A percentile compares a stretch with the other conserved stretches of the same genome.
phyloP scores from a whole-genome alignment of 1,140 invertebrate genomes.

The Acromyrmex heyeri region DNA sequence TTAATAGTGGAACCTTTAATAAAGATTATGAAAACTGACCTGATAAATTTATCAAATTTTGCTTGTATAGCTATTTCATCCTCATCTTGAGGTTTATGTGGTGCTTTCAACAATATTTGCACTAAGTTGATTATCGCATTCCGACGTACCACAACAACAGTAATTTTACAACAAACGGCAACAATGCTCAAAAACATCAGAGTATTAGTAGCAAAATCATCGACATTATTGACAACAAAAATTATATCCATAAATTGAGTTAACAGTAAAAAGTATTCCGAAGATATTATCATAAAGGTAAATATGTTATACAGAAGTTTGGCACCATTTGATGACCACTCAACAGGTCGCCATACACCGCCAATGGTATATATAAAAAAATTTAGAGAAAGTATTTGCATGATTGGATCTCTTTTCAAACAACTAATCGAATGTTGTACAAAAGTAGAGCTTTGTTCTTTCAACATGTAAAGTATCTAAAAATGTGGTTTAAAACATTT shows the following conservation, averaged over 20 bases:
- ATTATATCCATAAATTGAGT: slow-evolving; percentile 47
- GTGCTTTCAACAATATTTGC: background rate
- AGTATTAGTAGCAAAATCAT: slow-evolving; percentile 31
- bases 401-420: background rate
- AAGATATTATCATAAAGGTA: background rate
- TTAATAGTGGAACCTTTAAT: background rate
- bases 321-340: slow-evolving; percentile 29
- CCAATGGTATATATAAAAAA: slow-evolving; percentile 33
- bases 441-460: background rate
- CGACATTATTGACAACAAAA: slow-evolving; percentile 30
- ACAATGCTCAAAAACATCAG: slow-evolving; percentile 12
- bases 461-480: background rate
- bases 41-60: slow-evolving; percentile 43
- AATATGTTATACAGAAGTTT: slow-evolving; percentile 15
- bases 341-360: slow-evolving; percentile 49
- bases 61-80: slow-evolving; percentile 13
- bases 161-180: slow-evolving; percentile 37
- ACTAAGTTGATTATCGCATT: slow-evolving; percentile 8
- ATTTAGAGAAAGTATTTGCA: slow-evolving; percentile 41
- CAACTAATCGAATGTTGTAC: background rate
- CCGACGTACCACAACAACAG: background rate
- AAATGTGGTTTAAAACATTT: background rate
- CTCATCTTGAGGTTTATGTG: slow-evolving; percentile 12
- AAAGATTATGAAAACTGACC: background rate
- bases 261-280: slow-evolving; percentile 3